phyloP scores from a whole-genome alignment of 2,888 invertebrate genomes.

The Chironomus riparius region DNA sequence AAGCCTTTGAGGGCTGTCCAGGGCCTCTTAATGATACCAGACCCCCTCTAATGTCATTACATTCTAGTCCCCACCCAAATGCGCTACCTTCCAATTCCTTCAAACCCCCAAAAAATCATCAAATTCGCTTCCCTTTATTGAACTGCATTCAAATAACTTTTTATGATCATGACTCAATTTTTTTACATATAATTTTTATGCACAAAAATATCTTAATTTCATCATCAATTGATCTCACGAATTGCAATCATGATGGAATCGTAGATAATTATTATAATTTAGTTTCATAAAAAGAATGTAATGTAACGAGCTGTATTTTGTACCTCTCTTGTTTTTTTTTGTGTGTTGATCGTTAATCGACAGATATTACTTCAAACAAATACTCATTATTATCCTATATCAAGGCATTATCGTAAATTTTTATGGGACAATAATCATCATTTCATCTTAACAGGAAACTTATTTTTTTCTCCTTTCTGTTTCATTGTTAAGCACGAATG shows the following conservation, averaged over 20 bases:
- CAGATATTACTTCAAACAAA: background rate
- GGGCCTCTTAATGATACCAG: no score
- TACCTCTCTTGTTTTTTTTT: no score
- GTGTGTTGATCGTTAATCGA: no score
- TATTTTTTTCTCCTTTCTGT: no score
- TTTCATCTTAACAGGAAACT: background rate
- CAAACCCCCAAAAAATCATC: no score
- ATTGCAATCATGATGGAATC: background rate
- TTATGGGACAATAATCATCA: conserved; percentile 6
- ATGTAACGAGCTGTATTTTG: no score
- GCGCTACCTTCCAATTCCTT: no score
- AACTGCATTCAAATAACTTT: conserved; percentile 13
- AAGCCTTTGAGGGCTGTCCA: no score
- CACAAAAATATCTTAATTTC: background rate
- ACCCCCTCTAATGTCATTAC: no score
- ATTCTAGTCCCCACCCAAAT: no score
- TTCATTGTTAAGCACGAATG: background rate
- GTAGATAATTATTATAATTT: conserved; percentile 23
- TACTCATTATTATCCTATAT: conserved; percentile 14
- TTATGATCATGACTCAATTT: conserved; percentile 20
- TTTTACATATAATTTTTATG: background rate
- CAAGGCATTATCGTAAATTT: conserved; percentile 15
- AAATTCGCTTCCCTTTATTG: background rate
- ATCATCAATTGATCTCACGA: background rate
- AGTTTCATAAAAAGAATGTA: conserved; percentile 6